Percentiles rank a stretch among this genome's conserved stretches.
phyloP scores from a whole-genome alignment of 2,888 invertebrate genomes.

The Apomyelois bistriatella region DNA sequence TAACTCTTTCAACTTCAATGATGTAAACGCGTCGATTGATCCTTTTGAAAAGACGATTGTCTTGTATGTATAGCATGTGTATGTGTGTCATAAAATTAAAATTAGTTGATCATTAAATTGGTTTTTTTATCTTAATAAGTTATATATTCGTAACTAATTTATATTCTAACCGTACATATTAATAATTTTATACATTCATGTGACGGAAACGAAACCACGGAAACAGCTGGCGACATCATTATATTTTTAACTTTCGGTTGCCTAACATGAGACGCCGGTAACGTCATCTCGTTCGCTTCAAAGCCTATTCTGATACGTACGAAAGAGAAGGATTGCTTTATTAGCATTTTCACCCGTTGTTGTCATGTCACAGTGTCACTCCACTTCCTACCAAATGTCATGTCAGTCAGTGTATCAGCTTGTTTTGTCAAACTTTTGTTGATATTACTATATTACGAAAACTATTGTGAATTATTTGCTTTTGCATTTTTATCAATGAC shows the following conservation, averaged over 20 bases:
- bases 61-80: no score
- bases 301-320: background rate
- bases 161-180: no score
- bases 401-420: conserved; percentile 26
- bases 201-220: conserved; percentile 19
- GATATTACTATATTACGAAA: conserved; percentile 57
- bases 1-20: no score
- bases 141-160: no score
- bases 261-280: conserved; percentile 37
- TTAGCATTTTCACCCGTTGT: conserved; percentile 24
- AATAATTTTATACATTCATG: no score
- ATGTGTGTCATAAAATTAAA: no score
- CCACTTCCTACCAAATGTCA: conserved; percentile 46
- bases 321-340: conserved; percentile 24
- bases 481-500: conserved; percentile 52
- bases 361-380: conserved; percentile 22
- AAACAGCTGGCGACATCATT: conserved; percentile 47
- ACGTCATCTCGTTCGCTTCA: conserved; percentile 29
- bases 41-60: no score
- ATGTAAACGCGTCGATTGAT: no score
- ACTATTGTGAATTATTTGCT: conserved; percentile 42
- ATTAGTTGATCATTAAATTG: no score
- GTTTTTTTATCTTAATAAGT: no score
- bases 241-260: conserved; percentile 23
- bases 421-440: conserved; percentile 73